Evolutionary conservation across 2,888 invertebrate species (phyloP).

Genomic region (Pimpla rufipes): DNA sequence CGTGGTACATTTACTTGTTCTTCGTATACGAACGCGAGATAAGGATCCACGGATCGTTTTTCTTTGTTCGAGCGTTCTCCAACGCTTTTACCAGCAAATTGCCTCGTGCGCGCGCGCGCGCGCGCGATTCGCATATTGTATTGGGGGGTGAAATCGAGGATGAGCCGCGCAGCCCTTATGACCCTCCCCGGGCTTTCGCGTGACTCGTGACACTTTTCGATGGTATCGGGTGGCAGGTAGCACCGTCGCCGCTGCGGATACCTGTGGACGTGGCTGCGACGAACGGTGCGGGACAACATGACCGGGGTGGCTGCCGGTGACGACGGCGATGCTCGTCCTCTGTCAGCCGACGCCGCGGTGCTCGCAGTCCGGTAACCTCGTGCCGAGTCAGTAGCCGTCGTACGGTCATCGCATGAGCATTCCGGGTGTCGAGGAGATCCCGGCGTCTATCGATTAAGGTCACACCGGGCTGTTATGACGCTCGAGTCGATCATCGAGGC

Average conservation of each 20-base stretch:
- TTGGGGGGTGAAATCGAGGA: constrained; percentile 2
- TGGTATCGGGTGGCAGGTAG: constrained; percentile 59
- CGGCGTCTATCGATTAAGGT: constrained; percentile 46
- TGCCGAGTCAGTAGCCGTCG: constrained; percentile 32
- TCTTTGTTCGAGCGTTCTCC: not conserved
- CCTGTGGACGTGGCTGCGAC: constrained; percentile 45
- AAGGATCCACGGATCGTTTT: constrained; percentile 26
- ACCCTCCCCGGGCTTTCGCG: constrained; percentile 36
- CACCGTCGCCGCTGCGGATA: constrained; percentile 45
- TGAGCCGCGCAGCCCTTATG: not conserved
- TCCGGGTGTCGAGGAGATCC: not conserved
- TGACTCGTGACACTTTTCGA: constrained; percentile 60
- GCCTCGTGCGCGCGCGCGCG: not conserved
- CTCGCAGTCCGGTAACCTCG: constrained; percentile 32
- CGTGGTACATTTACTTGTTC: not conserved
- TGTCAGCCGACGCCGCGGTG: not conserved
- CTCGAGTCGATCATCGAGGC: not conserved
- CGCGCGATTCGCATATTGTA: not conserved
- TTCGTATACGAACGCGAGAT: not conserved
- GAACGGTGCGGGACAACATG: constrained; percentile 46
- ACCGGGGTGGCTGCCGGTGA: not conserved
- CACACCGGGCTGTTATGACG: constrained; percentile 40
- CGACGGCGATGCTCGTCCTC: constrained; percentile 53
- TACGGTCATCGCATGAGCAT: not conserved
- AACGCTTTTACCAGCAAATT: constrained; percentile 9